Evolutionary conservation across 2,113 vertebrate genomes (phyloP).

Genomic region (Larimichthys crocea): DNA sequence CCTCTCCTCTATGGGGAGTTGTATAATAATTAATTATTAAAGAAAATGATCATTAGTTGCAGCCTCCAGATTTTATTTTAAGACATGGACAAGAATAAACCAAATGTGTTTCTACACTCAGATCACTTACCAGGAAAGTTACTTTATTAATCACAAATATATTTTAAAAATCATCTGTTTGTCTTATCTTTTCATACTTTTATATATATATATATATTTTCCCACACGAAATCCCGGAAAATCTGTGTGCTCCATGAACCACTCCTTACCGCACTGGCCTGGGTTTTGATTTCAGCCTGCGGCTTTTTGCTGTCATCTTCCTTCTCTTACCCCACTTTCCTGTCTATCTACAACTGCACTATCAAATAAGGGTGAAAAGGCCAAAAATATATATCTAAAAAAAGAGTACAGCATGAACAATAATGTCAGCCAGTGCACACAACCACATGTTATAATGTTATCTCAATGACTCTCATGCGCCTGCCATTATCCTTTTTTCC

Average conservation of each 20-base stretch:
- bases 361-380: too few species aligned
- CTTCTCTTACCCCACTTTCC: too few species aligned
- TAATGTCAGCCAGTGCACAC: constrained; percentile 34
- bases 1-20: background rate
- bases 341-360: too few species aligned
- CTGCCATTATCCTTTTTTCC: constrained; percentile 60
- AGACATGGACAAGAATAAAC: background rate
- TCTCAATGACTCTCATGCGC: constrained; percentile 70
- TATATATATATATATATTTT: background rate
- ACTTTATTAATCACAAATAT: too few species aligned
- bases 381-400: background rate
- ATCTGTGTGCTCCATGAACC: too few species aligned
- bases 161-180: background rate
- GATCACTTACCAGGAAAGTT: too few species aligned
- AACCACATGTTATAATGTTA: constrained; percentile 57
- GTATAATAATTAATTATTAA: background rate
- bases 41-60: background rate
- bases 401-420: constrained; percentile 27
- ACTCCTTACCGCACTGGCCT: too few species aligned
- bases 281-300: too few species aligned
- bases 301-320: too few species aligned
- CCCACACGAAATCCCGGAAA: background rate
- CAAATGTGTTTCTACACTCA: too few species aligned
- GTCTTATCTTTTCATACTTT: background rate
- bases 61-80: background rate